Evolutionary conservation across 2,113 vertebrate species (phyloP), one percentile per base, ranked within the genome.

Genomic region (Dryoscopus gambensis): DNA sequence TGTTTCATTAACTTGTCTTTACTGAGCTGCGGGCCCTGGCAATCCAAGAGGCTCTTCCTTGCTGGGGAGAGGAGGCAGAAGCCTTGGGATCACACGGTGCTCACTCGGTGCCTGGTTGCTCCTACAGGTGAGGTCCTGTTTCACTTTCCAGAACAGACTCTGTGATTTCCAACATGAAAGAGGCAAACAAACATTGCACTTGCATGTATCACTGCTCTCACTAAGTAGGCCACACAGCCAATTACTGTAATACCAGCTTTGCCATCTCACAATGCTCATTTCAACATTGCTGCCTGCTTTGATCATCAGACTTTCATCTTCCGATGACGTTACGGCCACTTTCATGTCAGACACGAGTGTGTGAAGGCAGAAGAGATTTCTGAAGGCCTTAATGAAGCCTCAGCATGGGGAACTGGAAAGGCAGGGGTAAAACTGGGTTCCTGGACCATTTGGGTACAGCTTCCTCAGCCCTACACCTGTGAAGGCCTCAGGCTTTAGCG

Each of bases 281-380:
- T 93, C 89, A 95, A 84, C 94, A 56, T 13, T 25, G 86, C 93
- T 84, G 93, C 92, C 94, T 90, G 88, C 96, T 96, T 97, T 97
- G 96, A 97, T 97, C 96, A 96, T 65, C 94, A 92, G 35, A 68
- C 96, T 97, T 97, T 97, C 95, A 97, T 97, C 96, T 97, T 47
- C 52, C 0, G 1, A 59, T 81, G 91, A 95, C 1, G 89, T 86
- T 95, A 52, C 5, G 33, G 93, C 89, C 93, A 97, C 95, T 96
- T 97, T 97, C 91, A 96, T 96, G 94, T 96, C 91, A 95, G 76
- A 93, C 13, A 82, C 24, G 22, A 89, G 69, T 37, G 76, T 56
- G 44, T 28, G 76, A 95, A 95, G 52, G 89, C 75, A 95, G 55
- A 47, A 74, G 23, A 92, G 69, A 93, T 74, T 92, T 95, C 91